Base-by-base conservation (phyloP, 37 sponge, comb jelly and placozoan species). In the Haliclona indistincta region DNA sequence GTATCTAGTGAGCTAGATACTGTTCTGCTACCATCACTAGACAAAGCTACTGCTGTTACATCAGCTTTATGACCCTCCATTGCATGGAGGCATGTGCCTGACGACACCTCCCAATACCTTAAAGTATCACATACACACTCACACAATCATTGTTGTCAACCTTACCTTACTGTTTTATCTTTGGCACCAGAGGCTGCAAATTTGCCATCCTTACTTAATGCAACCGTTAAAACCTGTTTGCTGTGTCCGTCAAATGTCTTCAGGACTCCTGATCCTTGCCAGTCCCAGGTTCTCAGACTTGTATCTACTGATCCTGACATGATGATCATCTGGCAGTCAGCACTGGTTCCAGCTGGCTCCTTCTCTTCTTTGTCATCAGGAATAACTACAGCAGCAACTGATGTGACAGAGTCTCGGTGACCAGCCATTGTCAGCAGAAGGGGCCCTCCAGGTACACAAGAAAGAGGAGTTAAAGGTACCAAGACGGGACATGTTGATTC, bases 211-310 rank as follows among this genome's bases (percentile, higher is more conserved):
- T 8, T 30, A 7, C 71, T 69, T 2, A 84, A 65, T 38, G 84
- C 85, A 20, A 92, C 77, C 26, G 53, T 68, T 1, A 70, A 29
- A 26, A 92, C 93, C 28, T 67, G 73, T 20, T 78, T 73, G 2
- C 66, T 61, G 66, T 92, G 93, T 1, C 88, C 93, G 28, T 79
- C 79, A 64, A 88, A 76, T 0, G 88, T 86, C 74, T 88, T 78
- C 4, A 75, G 28, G 38, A 83, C 88, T 5, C 88, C 80, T 1
- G 54, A 78, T 6, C 44, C 79, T 28, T 19, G 54, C 65, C 83
- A 28, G 58, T 92, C 85, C 93, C 93, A 92, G 28, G 60, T 79
- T 68, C 80, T 81, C 38, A 92, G 40, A 10, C 78, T 88, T 22
- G 70, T 68, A 66, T 92, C 93, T 58, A 56, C 58, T 0, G 93